These are phyloP conservation scores for Buceros bicornis DNA, from an alignment of 2,797 vertebrate genomes.

Conservation along the genomic window DNA sequence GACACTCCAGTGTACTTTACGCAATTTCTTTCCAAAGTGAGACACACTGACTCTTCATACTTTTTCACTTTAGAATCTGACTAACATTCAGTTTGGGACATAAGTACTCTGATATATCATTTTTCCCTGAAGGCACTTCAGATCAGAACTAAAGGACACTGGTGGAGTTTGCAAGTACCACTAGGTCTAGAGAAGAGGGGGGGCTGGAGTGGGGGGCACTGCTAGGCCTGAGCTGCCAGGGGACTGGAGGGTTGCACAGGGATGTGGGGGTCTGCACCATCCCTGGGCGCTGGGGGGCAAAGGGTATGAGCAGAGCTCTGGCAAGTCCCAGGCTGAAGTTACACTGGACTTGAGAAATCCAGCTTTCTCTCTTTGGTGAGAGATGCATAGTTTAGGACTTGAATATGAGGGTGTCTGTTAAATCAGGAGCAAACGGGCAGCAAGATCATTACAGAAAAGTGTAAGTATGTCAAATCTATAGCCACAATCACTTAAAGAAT, in stretches of 20 bases:
- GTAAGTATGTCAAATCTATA: neutral
- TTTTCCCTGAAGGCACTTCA: neutral
- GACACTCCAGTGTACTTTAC: neutral
- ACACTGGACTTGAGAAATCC: neutral
- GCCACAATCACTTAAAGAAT: neutral
- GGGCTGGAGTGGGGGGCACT: neutral
- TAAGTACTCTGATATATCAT: neutral
- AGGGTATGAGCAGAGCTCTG: neutral
- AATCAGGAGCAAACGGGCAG: neutral
- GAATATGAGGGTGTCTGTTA: neutral
- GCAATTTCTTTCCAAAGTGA: constrained; percentile 49
- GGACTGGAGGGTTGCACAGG: neutral
- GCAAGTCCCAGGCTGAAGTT: neutral
- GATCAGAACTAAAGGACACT: constrained; percentile 23
- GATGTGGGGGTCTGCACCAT: neutral
- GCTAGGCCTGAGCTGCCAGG: neutral
- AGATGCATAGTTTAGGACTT: neutral
- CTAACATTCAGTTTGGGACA: constrained; percentile 37
- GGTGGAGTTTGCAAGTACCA: neutral
- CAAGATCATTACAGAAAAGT: neutral
- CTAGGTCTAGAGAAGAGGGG: neutral
- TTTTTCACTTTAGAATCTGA: constrained; percentile 51
- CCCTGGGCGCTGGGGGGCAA: neutral
- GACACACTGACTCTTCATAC: neutral
- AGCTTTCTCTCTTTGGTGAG: neutral